Evolutionary conservation across 2,797 vertebrate species (phyloP), one percentile per base, ranked within the genome.

Genomic region (Balearica regulorum): DNA sequence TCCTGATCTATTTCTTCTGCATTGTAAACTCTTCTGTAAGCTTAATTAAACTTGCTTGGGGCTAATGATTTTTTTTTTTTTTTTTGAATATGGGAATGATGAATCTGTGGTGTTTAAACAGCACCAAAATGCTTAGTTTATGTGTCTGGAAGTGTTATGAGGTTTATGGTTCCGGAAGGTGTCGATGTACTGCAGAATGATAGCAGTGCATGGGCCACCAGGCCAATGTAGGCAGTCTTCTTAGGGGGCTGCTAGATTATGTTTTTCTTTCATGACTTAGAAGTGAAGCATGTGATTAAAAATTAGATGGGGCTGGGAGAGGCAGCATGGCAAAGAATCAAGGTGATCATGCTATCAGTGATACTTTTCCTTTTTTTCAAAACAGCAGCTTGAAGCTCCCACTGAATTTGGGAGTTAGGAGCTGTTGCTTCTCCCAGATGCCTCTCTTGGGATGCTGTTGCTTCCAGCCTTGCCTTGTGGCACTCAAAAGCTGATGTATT

Each of bases 1-100:
- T 93, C 81, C 86, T 96, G 90, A 82, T 87, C 90, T 96, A 84
- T 92, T 95, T 96, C 41, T 94, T 87, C 60, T 89, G 24, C 58
- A 76, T 83, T 90, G 87, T 83, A 92, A 89, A 92, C 31, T 89
- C 39, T 90, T 84, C 73, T 90, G 55, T 93, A 87, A 73, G 65
- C 92, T 95, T 93, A 95, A 95, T 96, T 94, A 93, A 94, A 66
- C 71, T 79, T 84, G 71, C 93, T 90, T 48, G 33, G 22, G 91
- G 89, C 51, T 92, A 95, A 87, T 35, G 41, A 70, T 87, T 95
- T 92, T 96, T 95, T 49, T 1, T 90, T 93, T 96, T 84, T 35
- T 35, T 35, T 35, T n/a, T 35, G 87, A 92, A 82, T 77, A 35
- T 37, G n/a, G 44, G 22, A 4, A 37, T 92, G 46, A 33, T 73